phyloP scores from a whole-genome alignment of 2,113 vertebrate species.

The Forbesichthys papilliferus region DNA sequence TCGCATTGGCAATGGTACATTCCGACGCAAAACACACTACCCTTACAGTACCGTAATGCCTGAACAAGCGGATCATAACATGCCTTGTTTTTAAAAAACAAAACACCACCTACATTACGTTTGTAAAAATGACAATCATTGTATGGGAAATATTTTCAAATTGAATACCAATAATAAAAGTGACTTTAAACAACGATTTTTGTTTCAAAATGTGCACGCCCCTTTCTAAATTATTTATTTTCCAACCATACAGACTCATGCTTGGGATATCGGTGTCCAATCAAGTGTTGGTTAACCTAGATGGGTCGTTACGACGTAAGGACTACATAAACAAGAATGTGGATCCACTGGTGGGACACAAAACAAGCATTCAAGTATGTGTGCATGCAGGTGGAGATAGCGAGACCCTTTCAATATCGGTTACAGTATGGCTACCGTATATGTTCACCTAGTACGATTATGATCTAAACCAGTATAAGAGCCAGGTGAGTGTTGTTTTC shows the following conservation, averaged over 20 bases:
- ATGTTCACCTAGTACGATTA: not conserved
- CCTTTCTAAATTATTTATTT: constrained; percentile 29
- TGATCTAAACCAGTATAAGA: not conserved
- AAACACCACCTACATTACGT: too few relatives aligned
- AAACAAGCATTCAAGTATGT: not conserved
- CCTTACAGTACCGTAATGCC: constrained; percentile 29
- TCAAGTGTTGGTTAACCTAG: constrained; percentile 26
- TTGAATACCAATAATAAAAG: too few relatives aligned
- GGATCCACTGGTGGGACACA: too few relatives aligned
- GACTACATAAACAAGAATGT: too few relatives aligned
- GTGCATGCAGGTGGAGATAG: not conserved
- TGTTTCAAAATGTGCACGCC: constrained; percentile 22
- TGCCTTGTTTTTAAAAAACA: too few relatives aligned
- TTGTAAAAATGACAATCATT: too few relatives aligned
- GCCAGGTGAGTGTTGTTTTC: constrained; percentile 16
- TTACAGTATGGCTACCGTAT: too few relatives aligned
- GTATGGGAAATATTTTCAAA: too few relatives aligned
- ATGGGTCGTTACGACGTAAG: too few relatives aligned
- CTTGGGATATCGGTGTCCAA: constrained; percentile 31
- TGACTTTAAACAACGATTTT: too few relatives aligned
- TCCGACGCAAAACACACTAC: constrained; percentile 40
- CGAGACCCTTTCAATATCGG: too few relatives aligned
- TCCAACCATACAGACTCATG: not conserved
- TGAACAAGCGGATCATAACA: too few relatives aligned
- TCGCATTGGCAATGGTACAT: constrained; percentile 58